A percentile compares a stretch with the other conserved stretches of the same genome.
These are phyloP conservation scores for Petrocephalus sullivani DNA, from an alignment of 2,797 vertebrate genomes.

Conservation along the genomic window DNA sequence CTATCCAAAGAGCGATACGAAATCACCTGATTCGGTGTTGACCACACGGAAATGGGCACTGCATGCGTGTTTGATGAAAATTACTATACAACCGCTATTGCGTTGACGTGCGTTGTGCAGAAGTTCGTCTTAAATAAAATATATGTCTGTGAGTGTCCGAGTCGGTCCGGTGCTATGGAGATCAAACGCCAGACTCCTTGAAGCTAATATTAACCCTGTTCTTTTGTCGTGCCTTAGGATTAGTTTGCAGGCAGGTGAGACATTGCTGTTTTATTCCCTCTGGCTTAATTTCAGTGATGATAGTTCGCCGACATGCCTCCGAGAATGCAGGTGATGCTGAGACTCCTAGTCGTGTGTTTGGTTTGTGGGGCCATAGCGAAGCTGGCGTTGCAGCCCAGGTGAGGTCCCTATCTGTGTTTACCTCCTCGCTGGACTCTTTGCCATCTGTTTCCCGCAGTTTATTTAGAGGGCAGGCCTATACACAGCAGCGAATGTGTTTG, in stretches of 20 bases:
- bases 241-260: not conserved
- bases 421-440: not conserved
- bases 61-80: not conserved
- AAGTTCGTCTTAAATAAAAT: not conserved
- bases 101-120: not conserved
- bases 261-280: not conserved
- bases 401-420: constrained; percentile 6
- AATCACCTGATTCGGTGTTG: not conserved
- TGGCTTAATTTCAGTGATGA: not conserved
- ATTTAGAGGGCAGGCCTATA: not conserved
- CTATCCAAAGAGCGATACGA: not conserved
- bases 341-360: constrained; percentile 43
- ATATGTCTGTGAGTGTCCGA: not conserved
- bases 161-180: not conserved
- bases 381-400: constrained; percentile 48
- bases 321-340: constrained; percentile 47
- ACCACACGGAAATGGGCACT: not conserved
- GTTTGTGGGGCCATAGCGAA: constrained; percentile 47
- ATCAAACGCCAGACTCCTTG: too few relatives aligned
- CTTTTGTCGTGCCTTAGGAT: not conserved
- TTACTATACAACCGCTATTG: not conserved
- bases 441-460: not conserved
- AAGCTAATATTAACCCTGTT: not conserved
- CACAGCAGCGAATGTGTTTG: not conserved
- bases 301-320: not conserved